Conservation (phyloP, 2,113 vertebrate genomes). For the Cyprinodon brontotheroides region DNA sequence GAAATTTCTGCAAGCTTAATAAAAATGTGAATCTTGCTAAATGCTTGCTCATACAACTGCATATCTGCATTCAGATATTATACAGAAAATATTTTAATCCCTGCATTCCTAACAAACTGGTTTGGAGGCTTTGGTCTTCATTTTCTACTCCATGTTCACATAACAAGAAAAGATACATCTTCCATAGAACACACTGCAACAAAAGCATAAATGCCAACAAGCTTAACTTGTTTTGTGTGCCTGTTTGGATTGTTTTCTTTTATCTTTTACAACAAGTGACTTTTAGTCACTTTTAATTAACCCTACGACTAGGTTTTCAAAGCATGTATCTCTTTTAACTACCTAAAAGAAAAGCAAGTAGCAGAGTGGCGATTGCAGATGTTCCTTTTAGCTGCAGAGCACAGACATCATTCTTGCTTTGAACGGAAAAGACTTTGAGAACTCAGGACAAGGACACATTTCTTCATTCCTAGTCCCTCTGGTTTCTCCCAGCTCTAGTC, state of each 20-base stretch:
- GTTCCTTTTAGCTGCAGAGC: slow-evolving; percentile 34
- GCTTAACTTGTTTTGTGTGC: slow-evolving; percentile 22
- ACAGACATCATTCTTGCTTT: slow-evolving; percentile 27
- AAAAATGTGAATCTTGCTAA: slow-evolving; percentile 1
- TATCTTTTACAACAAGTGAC: slow-evolving; percentile 33
- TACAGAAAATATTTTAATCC: slow-evolving; percentile 10
- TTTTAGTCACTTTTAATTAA: slow-evolving; percentile 54
- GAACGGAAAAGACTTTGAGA: slow-evolving; percentile 59
- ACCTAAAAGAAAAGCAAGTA: slow-evolving; percentile 47
- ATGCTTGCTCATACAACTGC: neutral
- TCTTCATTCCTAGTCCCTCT: slow-evolving; percentile 53
- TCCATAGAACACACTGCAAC: slow-evolving; percentile 2
- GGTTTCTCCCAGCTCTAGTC: slow-evolving; percentile 48
- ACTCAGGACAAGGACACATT: slow-evolving; percentile 65
- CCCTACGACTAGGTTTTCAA: slow-evolving; percentile 28
- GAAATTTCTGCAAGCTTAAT: neutral
- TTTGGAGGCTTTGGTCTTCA: neutral
- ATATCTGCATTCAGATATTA: slow-evolving; percentile 12
- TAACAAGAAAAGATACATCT: slow-evolving; percentile 10
- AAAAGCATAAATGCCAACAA: slow-evolving; percentile 24
- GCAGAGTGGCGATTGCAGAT: slow-evolving; percentile 7
- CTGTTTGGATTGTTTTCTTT: slow-evolving; percentile 19
- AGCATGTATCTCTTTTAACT: slow-evolving; percentile 25
- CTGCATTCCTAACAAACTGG: slow-evolving; percentile 10
- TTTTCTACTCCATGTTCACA: slow-evolving; percentile 1